These are phyloP conservation scores for Latheticus oryzae DNA, from an alignment of 2,888 invertebrate species.

Conservation along the genomic window DNA sequence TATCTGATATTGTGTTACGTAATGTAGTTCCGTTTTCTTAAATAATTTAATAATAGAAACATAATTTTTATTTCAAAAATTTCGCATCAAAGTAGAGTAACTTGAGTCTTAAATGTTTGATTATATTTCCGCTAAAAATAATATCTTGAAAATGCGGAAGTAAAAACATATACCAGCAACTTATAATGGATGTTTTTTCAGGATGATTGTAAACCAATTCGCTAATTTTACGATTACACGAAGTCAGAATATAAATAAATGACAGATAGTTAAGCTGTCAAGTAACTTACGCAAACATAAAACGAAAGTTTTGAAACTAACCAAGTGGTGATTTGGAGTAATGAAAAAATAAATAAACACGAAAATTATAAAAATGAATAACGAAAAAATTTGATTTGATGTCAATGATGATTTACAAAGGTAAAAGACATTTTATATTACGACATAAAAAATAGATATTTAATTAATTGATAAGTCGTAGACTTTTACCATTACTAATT, in stretches of 20 bases:
- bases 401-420: neutral
- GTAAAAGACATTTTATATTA: slow-evolving; percentile 4
- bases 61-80: too few relatives aligned
- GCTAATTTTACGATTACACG: slow-evolving; percentile 27
- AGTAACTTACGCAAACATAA: slow-evolving; percentile 11
- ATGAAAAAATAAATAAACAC: slow-evolving; percentile 2
- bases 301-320: slow-evolving; percentile 16
- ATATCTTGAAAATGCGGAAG: slow-evolving; percentile 25
- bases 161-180: slow-evolving; percentile 18
- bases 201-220: slow-evolving; percentile 25
- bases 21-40: too few relatives aligned
- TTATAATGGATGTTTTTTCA: slow-evolving; percentile 20
- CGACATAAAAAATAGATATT: slow-evolving; percentile 26
- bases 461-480: slow-evolving; percentile 30
- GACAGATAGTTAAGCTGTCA: slow-evolving; percentile 19
- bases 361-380: too few relatives aligned
- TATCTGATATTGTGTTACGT: too few relatives aligned
- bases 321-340: slow-evolving; percentile 3
- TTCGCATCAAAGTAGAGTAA: too few relatives aligned
- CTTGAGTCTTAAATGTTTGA: too few relatives aligned
- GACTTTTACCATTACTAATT: slow-evolving; percentile 26
- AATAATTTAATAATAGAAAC: too few relatives aligned
- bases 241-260: slow-evolving; percentile 12
- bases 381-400: too few relatives aligned
- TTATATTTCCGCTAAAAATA: slow-evolving; percentile 20